phyloP scores from a whole-genome alignment of 2,888 invertebrate genomes.

The Muschampia plurimacula region DNA sequence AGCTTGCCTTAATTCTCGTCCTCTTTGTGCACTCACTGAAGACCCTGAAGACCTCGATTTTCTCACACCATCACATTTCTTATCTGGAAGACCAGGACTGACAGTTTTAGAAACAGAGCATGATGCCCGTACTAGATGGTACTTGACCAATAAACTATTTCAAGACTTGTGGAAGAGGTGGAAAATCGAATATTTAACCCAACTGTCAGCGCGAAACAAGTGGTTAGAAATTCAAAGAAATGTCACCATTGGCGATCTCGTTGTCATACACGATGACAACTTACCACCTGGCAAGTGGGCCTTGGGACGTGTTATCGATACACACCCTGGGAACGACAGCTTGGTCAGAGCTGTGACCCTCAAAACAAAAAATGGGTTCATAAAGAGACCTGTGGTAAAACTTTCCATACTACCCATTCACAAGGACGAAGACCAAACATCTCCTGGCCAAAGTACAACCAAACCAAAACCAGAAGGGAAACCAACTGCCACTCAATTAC shows the following conservation, averaged over 20 bases:
- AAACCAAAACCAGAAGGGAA: neutral
- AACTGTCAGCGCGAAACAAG: slow-evolving; percentile 31
- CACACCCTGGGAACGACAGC: slow-evolving; percentile 40
- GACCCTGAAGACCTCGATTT: slow-evolving; percentile 35
- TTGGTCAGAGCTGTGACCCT: slow-evolving; percentile 39
- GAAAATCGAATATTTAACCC: slow-evolving; percentile 36
- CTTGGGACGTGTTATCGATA: slow-evolving; percentile 36
- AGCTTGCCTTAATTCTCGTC: slow-evolving; percentile 28
- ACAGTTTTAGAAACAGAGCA: slow-evolving; percentile 40
- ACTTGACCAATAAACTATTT: slow-evolving; percentile 27
- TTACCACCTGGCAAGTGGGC: slow-evolving; percentile 43
- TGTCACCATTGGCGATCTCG: slow-evolving; percentile 37
- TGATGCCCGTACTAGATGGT: slow-evolving; percentile 42
- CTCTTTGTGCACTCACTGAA: slow-evolving; percentile 29
- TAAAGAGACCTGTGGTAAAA: slow-evolving; percentile 39
- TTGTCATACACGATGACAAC: slow-evolving; percentile 42
- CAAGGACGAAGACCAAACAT: neutral
- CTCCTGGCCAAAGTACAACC: neutral
- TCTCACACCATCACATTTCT: slow-evolving; percentile 21
- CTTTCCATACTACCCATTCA: slow-evolving; percentile 32
- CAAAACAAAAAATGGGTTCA: slow-evolving; percentile 35
- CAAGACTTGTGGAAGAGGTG: slow-evolving; percentile 41
- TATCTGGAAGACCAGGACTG: neutral
- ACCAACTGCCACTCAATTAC: slow-evolving; percentile 3
- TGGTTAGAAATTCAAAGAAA: slow-evolving; percentile 29